These are phyloP conservation scores for Columba janthina DNA, from an alignment of 2,113 vertebrate genomes.

Conservation along the genomic window DNA sequence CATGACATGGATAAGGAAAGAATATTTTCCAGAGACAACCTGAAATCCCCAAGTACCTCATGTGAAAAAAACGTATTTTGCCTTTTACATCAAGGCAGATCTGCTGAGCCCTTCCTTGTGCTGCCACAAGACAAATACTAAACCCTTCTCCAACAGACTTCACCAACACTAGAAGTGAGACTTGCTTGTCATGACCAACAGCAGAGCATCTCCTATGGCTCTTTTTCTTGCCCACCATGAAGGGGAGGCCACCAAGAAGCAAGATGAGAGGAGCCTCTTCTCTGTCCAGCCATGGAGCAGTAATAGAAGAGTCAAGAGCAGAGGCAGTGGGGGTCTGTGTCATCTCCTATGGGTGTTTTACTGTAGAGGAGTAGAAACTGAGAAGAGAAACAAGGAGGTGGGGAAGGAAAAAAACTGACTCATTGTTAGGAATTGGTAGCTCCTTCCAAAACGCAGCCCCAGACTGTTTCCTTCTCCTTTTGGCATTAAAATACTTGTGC, in stretches of 20 bases:
- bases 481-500: background rate
- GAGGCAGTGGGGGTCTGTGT: background rate
- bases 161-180: background rate
- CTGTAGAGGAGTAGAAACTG: background rate
- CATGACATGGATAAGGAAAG: background rate
- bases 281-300: background rate
- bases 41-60: background rate
- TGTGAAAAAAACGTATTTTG: background rate
- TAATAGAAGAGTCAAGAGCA: background rate
- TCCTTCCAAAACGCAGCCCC: background rate
- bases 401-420: background rate
- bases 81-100: background rate
- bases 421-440: background rate
- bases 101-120: background rate
- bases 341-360: background rate
- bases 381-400: background rate
- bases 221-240: background rate
- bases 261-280: background rate
- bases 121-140: background rate
- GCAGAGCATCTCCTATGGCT: background rate
- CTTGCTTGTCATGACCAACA: background rate
- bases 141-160: background rate
- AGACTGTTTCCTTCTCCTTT: background rate
- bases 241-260: background rate
- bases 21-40: background rate